Evolutionary conservation across 2,113 vertebrate species (phyloP), one percentile per base, ranked within the genome.

Genomic region (Chamaetylas fuelleborni): DNA sequence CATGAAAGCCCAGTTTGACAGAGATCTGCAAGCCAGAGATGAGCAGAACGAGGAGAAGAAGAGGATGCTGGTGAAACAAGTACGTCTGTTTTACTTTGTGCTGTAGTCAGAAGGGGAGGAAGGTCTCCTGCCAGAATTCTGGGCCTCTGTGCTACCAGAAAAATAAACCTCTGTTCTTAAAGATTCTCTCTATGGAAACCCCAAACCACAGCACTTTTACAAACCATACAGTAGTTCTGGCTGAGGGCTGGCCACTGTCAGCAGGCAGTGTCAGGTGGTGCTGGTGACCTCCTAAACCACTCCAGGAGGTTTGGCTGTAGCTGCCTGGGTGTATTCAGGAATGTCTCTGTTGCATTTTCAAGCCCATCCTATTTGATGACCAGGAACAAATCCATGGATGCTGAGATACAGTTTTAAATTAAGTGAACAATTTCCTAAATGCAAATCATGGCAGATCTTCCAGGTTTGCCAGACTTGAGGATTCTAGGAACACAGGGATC

Each of bases 31-130:
- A 84, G 97, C 98, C 95, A 98, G 98, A 71, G 99, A 99, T 14
- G 99, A 99, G 57, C 99, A 99, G 97, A 99, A 98, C 13, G 99
- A 99, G 78, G 99, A 99, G 88, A 99, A 99, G 95, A 99, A 99
- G 96, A 98, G 99, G 71, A 97, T 98, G 54, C 98, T 99, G 80
- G 98, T 99, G 85, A 99, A 99, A 95, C 99, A 99, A 97, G 99
- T 99, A 87, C 6, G 82, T 76, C 9, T 78, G 9, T 1, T 70
- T 73, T 56, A 12, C 40, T 79, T 5, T 19, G 12, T 19, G 65
- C 9, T 34, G 14, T 14, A 8, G 25, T 19, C 33, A 45, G 40
- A 18, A 33, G 45, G 23, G 15, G 5, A 6, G 36, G 61, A 29
- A 24, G n/a, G 8, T 34, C 45, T 72, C 48, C 24, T 38, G 22